Evolutionary conservation across 2,797 vertebrate species (phyloP).

Genomic region (Eulemur mongoz): DNA sequence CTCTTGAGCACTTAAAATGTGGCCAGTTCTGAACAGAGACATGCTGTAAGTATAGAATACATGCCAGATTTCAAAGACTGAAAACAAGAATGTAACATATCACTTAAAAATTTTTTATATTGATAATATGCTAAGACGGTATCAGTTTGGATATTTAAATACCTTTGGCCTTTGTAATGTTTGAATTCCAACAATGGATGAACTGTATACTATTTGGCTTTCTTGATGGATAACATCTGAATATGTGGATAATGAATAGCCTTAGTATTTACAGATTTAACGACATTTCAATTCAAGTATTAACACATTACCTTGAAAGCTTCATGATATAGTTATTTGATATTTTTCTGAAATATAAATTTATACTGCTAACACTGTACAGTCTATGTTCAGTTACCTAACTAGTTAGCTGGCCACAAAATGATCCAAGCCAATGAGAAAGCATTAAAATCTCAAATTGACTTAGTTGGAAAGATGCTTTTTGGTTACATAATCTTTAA

Average conservation of each 20-base stretch:
- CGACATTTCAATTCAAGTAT: neutral
- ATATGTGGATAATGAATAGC: neutral
- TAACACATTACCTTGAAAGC: neutral
- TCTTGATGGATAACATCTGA: neutral
- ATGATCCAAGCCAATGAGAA: neutral
- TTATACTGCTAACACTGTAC: neutral
- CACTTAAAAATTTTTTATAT: neutral
- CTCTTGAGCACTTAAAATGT: neutral
- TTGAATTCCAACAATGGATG: neutral
- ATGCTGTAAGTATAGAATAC: neutral
- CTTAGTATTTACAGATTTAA: neutral
- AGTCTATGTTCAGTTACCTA: neutral
- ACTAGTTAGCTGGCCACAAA: neutral
- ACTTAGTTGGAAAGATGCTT: neutral
- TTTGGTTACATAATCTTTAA: conserved; percentile 15
- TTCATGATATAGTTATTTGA: neutral
- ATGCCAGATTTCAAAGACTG: neutral
- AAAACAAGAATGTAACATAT: neutral
- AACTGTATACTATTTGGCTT: neutral
- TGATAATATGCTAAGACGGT: neutral
- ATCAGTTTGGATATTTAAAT: neutral
- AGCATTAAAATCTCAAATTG: conserved; percentile 6
- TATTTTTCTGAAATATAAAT: conserved; percentile 21
- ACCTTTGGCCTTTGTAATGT: neutral
- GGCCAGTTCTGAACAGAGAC: neutral